Conservation (phyloP, 2,888 invertebrate species). For the Sinhomidia bicolor region DNA sequence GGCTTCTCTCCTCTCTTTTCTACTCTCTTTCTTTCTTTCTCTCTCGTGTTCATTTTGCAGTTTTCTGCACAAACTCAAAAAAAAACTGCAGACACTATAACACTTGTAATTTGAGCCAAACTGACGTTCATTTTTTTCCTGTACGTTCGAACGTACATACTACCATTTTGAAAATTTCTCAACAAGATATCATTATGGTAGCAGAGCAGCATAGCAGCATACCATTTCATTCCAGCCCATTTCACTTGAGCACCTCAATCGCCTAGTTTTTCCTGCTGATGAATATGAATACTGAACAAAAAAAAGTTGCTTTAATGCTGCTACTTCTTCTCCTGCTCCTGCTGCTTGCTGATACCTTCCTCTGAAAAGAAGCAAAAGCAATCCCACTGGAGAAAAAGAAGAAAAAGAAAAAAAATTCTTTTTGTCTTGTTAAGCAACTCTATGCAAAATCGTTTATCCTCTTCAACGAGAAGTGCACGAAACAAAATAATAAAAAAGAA, state of each 20-base stretch:
- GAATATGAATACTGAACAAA: background rate
- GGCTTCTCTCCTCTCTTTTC: too few species aligned
- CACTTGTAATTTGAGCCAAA: background rate
- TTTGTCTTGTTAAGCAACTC: conserved; percentile 50
- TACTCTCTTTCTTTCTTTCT: too few species aligned
- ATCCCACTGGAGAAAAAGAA: conserved; percentile 32
- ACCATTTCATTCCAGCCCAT: conserved; percentile 58
- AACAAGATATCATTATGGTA: conserved; percentile 58
- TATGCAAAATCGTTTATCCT: conserved; percentile 48
- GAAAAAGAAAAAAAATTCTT: conserved; percentile 35
- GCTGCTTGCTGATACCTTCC: too few species aligned
- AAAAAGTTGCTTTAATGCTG: too few species aligned
- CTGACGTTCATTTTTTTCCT: background rate
- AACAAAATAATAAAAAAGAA: too few species aligned
- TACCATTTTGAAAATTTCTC: conserved; percentile 27
- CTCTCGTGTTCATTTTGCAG: background rate
- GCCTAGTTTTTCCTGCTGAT: conserved; percentile 14
- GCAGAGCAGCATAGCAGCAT: too few species aligned
- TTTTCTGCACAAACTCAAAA: conserved; percentile 1
- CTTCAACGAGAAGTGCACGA: conserved; percentile 10
- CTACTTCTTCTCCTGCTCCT: background rate
- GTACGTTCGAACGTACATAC: too few species aligned
- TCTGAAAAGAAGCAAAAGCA: too few species aligned
- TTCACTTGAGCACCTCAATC: conserved; percentile 60
- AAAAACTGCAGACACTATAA: too few species aligned